These are phyloP conservation scores for Troides aeacus DNA, from an alignment of 2,888 invertebrate genomes.

Conservation along the genomic window DNA sequence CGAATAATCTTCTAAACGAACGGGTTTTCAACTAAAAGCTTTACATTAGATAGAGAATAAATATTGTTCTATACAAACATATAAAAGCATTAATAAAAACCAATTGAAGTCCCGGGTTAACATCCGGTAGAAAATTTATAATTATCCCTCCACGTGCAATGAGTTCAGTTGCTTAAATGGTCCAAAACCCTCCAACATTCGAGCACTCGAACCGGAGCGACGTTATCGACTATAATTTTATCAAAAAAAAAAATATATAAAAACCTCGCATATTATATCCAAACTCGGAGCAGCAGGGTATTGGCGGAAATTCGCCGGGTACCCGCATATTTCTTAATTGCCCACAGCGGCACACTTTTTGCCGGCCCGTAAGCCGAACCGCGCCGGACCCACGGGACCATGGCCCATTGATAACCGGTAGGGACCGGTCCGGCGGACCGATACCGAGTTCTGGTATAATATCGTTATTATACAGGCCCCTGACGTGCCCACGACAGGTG, in stretches of 20 bases:
- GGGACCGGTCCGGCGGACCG: slow-evolving; percentile 33
- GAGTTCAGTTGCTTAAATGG: slow-evolving; percentile 25
- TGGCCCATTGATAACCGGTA: slow-evolving; percentile 32
- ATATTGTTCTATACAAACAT: not conserved
- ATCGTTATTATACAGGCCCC: slow-evolving; percentile 39
- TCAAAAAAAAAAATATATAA: slow-evolving; percentile 8
- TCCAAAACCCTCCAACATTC: slow-evolving; percentile 10
- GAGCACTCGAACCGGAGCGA: slow-evolving; percentile 18
- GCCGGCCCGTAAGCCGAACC: slow-evolving; percentile 42
- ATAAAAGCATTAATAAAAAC: slow-evolving; percentile 1
- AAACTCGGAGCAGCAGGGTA: slow-evolving; percentile 23
- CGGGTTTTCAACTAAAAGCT: no score
- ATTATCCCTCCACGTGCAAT: slow-evolving; percentile 18
- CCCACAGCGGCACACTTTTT: slow-evolving; percentile 38
- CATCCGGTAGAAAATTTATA: slow-evolving; percentile 9
- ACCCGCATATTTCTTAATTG: slow-evolving; percentile 28
- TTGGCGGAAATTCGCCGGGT: slow-evolving; percentile 21
- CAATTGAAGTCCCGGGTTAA: slow-evolving; percentile 9
- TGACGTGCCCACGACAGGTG: slow-evolving; percentile 50
- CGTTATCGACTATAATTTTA: slow-evolving; percentile 18
- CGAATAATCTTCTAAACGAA: no score
- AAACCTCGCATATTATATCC: slow-evolving; percentile 23
- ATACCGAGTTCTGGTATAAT: slow-evolving; percentile 35
- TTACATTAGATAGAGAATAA: no score
- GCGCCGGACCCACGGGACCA: slow-evolving; percentile 32